Evolutionary conservation across 2,888 invertebrate species (phyloP), one percentile per base, ranked within the genome.

Genomic region (Brenthis ino): DNA sequence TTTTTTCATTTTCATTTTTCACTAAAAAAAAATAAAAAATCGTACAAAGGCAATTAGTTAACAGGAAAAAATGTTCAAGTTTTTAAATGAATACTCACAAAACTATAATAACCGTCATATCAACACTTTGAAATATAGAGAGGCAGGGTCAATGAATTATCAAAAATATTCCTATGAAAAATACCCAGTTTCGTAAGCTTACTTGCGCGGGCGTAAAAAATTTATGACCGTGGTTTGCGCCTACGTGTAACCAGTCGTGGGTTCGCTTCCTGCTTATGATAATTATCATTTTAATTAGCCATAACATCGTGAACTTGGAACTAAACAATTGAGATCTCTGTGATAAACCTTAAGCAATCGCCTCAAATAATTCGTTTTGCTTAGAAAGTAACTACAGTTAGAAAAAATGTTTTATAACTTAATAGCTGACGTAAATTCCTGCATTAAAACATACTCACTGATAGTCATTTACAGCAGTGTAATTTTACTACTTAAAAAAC

Each of bases 221-320:
- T 87, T 89, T 88, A 91, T 86, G 82, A 82, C 69, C 74, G 79
- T 79, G 76, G 80, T 81, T 80, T 82, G 85, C 85, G 85, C 87
- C 86, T 87, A 86, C 82, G 77, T 81, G 86, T 82, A 82, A 82
- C 82, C 82, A 80, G 84, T 81, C 86, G 85, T 79, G 82, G 82
- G 82, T 81, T 77, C 81, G 82, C 85, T 90, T 88, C 87, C 88
- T 87, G 86, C 86, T 85, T 86, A 85, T 86, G 86, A 87, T 88
- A 91, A 91, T 91, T 88, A 87, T 81, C 84, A 84, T 87, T 86
- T 86, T 87, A 87, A 90, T 88, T 88, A 75, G 56, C 13, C 55
- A 68, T 63, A 54, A 43, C 37, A 24, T 56, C 70, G 70, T 75
- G 69, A 65, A 65, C 65, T 68, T 67, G 54, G 61, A 80, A 80